Percentiles rank a stretch among this genome's conserved stretches.
Conservation (phyloP, 30 jellyfish, hydroid and myxozoan species). For the Clytia hemisphaerica region DNA sequence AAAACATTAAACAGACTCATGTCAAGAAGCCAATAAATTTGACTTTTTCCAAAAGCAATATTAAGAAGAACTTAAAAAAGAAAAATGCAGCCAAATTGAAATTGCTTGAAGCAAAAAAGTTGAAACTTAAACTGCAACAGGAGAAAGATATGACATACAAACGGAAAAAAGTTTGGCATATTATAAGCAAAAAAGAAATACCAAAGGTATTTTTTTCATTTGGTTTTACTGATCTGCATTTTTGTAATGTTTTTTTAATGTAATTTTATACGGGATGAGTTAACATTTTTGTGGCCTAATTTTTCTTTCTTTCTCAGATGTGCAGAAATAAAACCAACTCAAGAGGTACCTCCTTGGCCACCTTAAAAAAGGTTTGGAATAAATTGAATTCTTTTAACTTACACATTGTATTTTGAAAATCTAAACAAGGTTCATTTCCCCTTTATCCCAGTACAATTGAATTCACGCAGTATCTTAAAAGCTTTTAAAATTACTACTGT, state of each 20-base stretch:
- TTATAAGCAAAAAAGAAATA: conserved; percentile 76
- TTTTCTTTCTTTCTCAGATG: not conserved
- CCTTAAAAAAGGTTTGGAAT: not conserved
- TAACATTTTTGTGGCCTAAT: not conserved
- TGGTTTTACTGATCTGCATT: not conserved
- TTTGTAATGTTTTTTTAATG: not conserved
- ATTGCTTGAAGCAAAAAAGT: conserved; percentile 62
- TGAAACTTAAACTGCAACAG: conserved; percentile 60
- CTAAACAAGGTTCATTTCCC: too few species aligned
- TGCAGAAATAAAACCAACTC: too few species aligned
- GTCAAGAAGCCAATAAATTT: not conserved
- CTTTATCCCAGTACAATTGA: too few species aligned
- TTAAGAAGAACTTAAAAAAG: conserved; percentile 1
- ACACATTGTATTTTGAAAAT: not conserved
- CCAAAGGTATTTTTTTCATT: conserved; percentile 65
- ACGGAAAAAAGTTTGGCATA: conserved; percentile 79
- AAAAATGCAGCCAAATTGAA: too few species aligned
- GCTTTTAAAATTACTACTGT: too few species aligned
- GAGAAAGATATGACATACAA: conserved; percentile 66
- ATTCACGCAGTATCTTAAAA: too few species aligned
- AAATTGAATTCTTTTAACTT: not conserved
- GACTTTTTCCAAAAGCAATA: not conserved
- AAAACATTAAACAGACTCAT: not conserved
- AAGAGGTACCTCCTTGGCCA: not conserved
- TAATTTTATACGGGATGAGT: not conserved